A percentile compares a stretch with the other conserved stretches of the same genome.
Evolutionary conservation across 2,888 invertebrate species (phyloP).

Genomic region (Cinara cedri): DNA sequence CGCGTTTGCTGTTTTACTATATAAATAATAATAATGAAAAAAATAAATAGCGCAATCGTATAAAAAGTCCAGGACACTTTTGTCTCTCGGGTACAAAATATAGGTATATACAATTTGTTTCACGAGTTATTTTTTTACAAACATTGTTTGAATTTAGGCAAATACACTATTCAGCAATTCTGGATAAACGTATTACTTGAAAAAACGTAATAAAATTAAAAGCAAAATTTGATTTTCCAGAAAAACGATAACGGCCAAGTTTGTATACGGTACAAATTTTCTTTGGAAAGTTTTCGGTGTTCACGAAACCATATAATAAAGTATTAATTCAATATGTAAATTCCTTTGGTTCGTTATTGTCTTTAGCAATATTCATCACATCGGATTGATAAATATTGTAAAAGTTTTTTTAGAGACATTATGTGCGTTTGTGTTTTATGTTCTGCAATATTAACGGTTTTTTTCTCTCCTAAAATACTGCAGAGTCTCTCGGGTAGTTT

Average conservation of each 20-base stretch:
- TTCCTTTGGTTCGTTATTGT: slow-evolving; percentile 16
- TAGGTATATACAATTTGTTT: too few species aligned
- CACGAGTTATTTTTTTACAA: too few species aligned
- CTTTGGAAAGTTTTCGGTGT: not conserved
- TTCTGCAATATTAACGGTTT: slow-evolving; percentile 9
- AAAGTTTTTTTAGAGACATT: slow-evolving; percentile 32
- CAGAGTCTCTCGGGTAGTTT: slow-evolving; percentile 13
- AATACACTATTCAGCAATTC: too few species aligned
- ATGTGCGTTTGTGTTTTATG: slow-evolving; percentile 15
- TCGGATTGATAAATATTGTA: slow-evolving; percentile 43
- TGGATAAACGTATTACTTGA: not conserved
- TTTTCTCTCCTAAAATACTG: not conserved
- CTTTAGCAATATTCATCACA: slow-evolving; percentile 27
- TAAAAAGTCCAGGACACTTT: too few species aligned
- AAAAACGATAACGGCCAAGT: not conserved
- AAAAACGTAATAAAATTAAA: not conserved
- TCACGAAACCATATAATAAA: not conserved
- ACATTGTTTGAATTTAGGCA: too few species aligned
- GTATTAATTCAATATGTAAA: slow-evolving; percentile 24
- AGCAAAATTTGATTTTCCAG: not conserved
- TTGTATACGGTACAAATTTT: not conserved
- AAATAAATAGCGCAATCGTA: too few species aligned
- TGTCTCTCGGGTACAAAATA: too few species aligned
- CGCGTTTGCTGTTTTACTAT: too few species aligned
- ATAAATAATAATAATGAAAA: too few species aligned